A percentile compares a stretch with the other conserved stretches of the same genome.
Conservation (phyloP, 2,888 invertebrate species). For the Pristionchus entomophagus region DNA sequence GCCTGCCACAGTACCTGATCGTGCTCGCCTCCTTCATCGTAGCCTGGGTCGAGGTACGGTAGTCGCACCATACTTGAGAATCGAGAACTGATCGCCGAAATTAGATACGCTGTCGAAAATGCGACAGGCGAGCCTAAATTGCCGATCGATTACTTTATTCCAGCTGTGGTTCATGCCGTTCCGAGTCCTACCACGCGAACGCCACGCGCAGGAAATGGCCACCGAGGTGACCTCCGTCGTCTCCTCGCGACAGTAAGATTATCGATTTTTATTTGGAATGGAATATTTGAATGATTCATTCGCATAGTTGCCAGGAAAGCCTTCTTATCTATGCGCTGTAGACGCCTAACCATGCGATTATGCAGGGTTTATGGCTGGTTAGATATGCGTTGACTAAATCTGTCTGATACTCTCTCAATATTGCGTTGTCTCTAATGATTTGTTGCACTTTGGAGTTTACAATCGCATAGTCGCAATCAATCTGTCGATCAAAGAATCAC, state of each 20-base stretch:
- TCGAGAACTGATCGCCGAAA: not conserved
- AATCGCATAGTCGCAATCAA: not conserved
- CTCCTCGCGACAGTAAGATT: not conserved
- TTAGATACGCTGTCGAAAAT: not conserved
- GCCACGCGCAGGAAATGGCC: not conserved
- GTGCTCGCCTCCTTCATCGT: slow-evolving; percentile 45
- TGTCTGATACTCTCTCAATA: not conserved
- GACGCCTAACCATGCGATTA: slow-evolving; percentile 10
- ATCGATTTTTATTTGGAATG: too few relatives aligned
- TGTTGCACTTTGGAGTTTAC: not conserved
- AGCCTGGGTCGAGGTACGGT: slow-evolving; percentile 47
- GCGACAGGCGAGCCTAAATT: not conserved
- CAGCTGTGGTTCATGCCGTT: slow-evolving; percentile 49
- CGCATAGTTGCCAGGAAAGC: not conserved
- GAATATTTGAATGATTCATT: not conserved
- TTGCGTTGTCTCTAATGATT: not conserved
- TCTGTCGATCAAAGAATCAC: not conserved
- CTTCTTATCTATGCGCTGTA: not conserved
- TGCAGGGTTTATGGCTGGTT: slow-evolving; percentile 6
- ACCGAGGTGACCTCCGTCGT: not conserved
- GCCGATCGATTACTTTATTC: not conserved
- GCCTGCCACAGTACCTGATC: slow-evolving; percentile 38
- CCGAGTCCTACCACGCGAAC: slow-evolving; percentile 37
- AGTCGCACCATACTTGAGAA: not conserved
- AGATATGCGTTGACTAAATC: not conserved